Base-by-base conservation (phyloP, 2,113 vertebrate species). In the Oceanites oceanicus region DNA sequence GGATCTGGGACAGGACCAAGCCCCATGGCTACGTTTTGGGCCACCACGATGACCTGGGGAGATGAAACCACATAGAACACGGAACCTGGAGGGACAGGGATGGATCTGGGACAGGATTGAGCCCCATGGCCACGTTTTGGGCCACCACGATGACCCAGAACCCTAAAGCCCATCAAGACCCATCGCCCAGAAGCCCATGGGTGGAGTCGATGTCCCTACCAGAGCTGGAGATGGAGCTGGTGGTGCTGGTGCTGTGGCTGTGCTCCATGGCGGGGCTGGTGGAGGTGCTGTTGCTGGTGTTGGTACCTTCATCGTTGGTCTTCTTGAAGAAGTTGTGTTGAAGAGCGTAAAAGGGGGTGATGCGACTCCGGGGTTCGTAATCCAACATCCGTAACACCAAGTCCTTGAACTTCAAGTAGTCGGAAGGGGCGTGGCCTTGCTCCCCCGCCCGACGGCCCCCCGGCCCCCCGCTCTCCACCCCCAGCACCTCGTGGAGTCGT, bases 291-390 rank as follows among this genome's bases (percentile, higher is more conserved):
- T 98, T 99, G 98, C 99, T 99, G 87, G 99, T 99, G 98, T 99
- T 99, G 97, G 99, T 99, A 98, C 99, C 99, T 97, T 99, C 99
- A 71, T 99, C 99, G 66, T 98, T 99, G n/a, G 99, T 99, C 97
- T 99, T 99, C 97, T 99, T 99, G 97, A 99, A 99, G 98, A 99
- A 99, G 97, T 99, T 99, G 96, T 99, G 99, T 98, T 99, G 99
- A 98, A 99, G 98, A 88, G 99, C 99, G 84, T 99, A 99, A 97
- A 99, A 99, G 61, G 99, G 99, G 61, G 99, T 99, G 98, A 99
- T 99, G 88, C 99, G 99, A 90, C 98, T 98, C 96, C 99, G 99
- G 27, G 99, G 99, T 97, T 99, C 99, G 55, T 99, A 99, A 98
- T 99, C 99, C 98, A 99, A 98, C 99, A 99, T 99, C 97, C 99